Percentiles rank a stretch among this genome's conserved stretches.
Conservation (phyloP, 2,888 invertebrate species). For the Lithophane leautieri region DNA sequence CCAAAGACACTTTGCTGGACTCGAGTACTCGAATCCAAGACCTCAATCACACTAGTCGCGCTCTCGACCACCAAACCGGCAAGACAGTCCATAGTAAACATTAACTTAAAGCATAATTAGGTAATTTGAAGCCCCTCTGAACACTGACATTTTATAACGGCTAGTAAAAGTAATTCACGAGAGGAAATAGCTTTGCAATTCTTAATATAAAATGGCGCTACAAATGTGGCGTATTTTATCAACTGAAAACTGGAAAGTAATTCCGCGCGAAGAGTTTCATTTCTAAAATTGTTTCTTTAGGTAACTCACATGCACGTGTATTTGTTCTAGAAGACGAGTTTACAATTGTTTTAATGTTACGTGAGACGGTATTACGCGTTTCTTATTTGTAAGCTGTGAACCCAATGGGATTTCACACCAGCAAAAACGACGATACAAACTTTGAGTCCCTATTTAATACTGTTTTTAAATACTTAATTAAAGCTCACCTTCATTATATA, state of each 20-base stretch:
- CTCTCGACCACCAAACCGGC: not conserved
- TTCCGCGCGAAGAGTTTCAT: slow-evolving; percentile 30
- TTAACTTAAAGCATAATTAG: slow-evolving; percentile 7
- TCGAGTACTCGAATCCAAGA: not conserved
- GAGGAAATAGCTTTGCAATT: slow-evolving; percentile 40
- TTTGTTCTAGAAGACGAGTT: slow-evolving; percentile 23
- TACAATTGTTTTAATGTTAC: slow-evolving; percentile 14
- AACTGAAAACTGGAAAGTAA: slow-evolving; percentile 41
- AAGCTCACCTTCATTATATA: not conserved
- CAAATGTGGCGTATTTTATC: slow-evolving; percentile 26
- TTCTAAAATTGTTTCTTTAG: slow-evolving; percentile 33
- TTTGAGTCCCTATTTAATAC: not conserved
- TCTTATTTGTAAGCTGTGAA: not conserved
- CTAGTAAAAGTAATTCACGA: slow-evolving; percentile 31
- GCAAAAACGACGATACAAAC: not conserved
- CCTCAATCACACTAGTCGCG: not conserved
- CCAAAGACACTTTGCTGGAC: not conserved
- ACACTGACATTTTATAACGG: slow-evolving; percentile 15
- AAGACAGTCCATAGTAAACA: not conserved
- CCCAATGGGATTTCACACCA: not conserved
- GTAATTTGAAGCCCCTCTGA: not conserved
- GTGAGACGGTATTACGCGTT: not conserved
- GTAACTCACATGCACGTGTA: slow-evolving; percentile 14
- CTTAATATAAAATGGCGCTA: slow-evolving; percentile 21
- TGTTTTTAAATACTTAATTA: no score